Evolutionary conservation across 2,797 vertebrate species (phyloP), one percentile per base, ranked within the genome.

Genomic region (Aphelocoma californica): DNA sequence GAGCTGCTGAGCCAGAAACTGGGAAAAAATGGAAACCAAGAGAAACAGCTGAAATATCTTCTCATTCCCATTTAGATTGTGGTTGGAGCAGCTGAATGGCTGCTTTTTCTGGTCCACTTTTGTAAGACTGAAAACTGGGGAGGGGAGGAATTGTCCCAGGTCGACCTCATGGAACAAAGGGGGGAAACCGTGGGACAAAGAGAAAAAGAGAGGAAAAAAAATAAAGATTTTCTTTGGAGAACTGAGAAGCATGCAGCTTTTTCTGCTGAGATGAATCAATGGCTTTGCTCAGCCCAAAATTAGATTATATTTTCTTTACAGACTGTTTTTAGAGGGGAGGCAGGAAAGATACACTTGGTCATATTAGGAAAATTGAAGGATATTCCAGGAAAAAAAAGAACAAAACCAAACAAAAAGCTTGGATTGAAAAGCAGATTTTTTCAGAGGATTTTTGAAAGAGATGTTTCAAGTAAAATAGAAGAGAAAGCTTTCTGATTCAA

Each of bases 41-140:
- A 91, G 81, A 88, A 95, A 89, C 88, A 96, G 94, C 90, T 95
- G 81, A 96, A 96, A 77, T 92, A 90, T 92, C 94, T 96, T 84
- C 91, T 90, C 38, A 53, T 94, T 95, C 94, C 82, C 75, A 84
- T 94, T 92, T 93, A 93, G 67, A 57, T 2, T 95, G 93, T 6
- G 94, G 95, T 96, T 93, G 87, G 83, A 95, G 88, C 83, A 88
- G 86, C 71, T 93, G 92, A 97, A 96, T 93, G 74, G 90, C 64
- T 93, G 81, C 70, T 93, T 95, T 88, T 95, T 95, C 95, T 95
- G 90, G 94, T 96, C 92, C 88, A 88, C 53, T 97, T 95, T 88
- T 90, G 90, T 90, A 96, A 96, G 70, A 85, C 88, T 90, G 78
- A 95, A 90, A 93, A 94, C 56, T 70, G 86, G 67, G 78, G 72